Base-by-base conservation (phyloP, 1,140 invertebrate genomes). In the Lordiphosa clarofinis region DNA sequence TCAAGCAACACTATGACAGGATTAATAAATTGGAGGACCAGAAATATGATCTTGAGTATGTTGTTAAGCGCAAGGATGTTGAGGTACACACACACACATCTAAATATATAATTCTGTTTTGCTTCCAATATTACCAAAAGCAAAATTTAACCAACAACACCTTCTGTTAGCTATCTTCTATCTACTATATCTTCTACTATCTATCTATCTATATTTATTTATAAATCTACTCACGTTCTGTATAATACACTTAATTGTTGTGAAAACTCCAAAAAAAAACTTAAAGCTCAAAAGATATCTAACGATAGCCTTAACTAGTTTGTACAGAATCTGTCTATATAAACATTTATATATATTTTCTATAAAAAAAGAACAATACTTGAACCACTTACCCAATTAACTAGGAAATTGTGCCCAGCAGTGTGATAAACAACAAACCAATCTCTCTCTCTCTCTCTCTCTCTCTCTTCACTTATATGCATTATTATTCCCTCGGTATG, bases 1-100 rank as follows among this genome's bases (percentile, higher is more conserved):
- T 95, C 91, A 93, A 92, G 91, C 92, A 93, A 78, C 96, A 98
- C 92, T 94, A 99, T 92, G 93, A 92, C 88, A 94, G 95, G 92
- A 96, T 99, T 91, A 89, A 89, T 88, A 89, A 92, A 78, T 93
- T 99, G 92, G 98, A 99, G 92, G 95, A 96, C 89, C 92, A 95
- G 90, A 99, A 99, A 92, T 99, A 96, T 92, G 98, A 99, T 94
- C 93, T 99, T 93, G 98, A 99, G 92, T 96, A 96, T 92, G 92
- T 96, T 91, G 97, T 99, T 90, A 95, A 96, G 92, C 95, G 94
- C 92, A 99, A 99, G 95, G 98, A 99, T 91, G 95, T 94, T 90
- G 96, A 98, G 96, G 97, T 97, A 92, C 87, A 89, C 88, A 75
- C 72, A 87, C 71, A 75, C 53, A 55, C 53, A 68, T 62, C 53